Conservation (phyloP, 2,113 vertebrate genomes). For the Myanophis thanlyinensis region DNA sequence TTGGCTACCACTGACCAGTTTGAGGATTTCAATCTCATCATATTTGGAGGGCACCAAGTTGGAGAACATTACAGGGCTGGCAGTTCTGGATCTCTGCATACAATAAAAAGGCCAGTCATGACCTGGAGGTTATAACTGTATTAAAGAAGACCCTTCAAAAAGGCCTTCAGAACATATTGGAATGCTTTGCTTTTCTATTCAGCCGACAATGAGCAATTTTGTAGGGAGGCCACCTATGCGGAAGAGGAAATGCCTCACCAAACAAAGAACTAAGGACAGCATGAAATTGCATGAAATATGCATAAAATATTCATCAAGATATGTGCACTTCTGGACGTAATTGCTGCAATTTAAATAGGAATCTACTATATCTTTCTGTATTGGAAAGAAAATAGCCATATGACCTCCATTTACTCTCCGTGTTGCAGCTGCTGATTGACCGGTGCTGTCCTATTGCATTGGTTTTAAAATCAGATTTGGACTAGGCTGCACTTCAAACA, state of each 20-base stretch:
- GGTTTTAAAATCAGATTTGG: neutral
- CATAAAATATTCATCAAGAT: neutral
- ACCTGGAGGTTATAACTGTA: neutral
- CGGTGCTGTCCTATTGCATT: neutral
- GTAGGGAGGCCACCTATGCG: neutral
- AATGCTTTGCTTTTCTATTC: neutral
- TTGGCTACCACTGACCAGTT: neutral
- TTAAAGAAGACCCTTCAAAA: neutral
- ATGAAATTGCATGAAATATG: neutral
- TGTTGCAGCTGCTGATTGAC: neutral
- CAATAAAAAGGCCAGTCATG: neutral
- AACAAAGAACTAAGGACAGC: neutral
- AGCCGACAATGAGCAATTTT: neutral
- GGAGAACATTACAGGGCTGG: neutral
- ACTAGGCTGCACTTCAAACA: neutral
- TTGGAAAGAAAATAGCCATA: neutral
- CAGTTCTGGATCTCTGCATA: neutral
- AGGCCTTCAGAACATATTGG: neutral
- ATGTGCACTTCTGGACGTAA: neutral
- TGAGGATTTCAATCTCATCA: neutral
- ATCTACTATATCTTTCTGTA: neutral
- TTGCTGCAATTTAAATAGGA: neutral
- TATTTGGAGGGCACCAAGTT: neutral
- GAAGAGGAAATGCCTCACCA: neutral
- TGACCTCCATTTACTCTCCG: neutral